Evolutionary conservation across 2,797 vertebrate genomes (phyloP).

Genomic region (Dipus sagitta): DNA sequence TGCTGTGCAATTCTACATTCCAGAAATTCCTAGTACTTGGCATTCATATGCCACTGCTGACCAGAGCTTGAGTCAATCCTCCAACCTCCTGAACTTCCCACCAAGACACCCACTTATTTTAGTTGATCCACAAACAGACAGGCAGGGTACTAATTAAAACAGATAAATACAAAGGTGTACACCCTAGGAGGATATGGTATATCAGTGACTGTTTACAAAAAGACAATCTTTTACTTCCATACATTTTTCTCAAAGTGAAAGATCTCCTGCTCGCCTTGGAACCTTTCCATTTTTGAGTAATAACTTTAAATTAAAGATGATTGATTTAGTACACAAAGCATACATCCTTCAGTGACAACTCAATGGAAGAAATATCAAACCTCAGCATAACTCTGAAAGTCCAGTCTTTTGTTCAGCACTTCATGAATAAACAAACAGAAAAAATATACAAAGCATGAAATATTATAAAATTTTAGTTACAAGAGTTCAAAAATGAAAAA

Average conservation of each 20-base stretch:
- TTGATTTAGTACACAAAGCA: not conserved
- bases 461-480: slow-evolving; percentile 62
- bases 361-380: slow-evolving; percentile 57
- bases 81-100: slow-evolving; percentile 75
- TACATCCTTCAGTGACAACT: slow-evolving; percentile 32
- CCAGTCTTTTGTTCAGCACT: slow-evolving; percentile 63
- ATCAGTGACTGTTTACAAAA: slow-evolving; percentile 65
- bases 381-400: slow-evolving; percentile 52
- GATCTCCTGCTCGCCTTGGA: slow-evolving; percentile 44
- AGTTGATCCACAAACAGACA: slow-evolving; percentile 44
- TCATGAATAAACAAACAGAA: slow-evolving; percentile 40
- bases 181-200: slow-evolving; percentile 58
- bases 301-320: slow-evolving; percentile 68
- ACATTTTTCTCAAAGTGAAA: slow-evolving; percentile 47
- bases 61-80: slow-evolving; percentile 77
- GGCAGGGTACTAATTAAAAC: slow-evolving; percentile 74
- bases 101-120: slow-evolving; percentile 70
- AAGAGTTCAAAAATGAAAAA: slow-evolving; percentile 73
- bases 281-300: slow-evolving; percentile 66
- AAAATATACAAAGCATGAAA: slow-evolving; percentile 52
- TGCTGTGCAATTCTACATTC: slow-evolving; percentile 95
- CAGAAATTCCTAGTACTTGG: slow-evolving; percentile 96
- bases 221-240: slow-evolving; percentile 71
- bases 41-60: slow-evolving; percentile 90
- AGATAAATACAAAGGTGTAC: slow-evolving; percentile 63